A percentile compares a stretch with the other conserved stretches of the same genome.
Conservation (phyloP, 1,140 invertebrate genomes). For the Eupeodes corollae region DNA sequence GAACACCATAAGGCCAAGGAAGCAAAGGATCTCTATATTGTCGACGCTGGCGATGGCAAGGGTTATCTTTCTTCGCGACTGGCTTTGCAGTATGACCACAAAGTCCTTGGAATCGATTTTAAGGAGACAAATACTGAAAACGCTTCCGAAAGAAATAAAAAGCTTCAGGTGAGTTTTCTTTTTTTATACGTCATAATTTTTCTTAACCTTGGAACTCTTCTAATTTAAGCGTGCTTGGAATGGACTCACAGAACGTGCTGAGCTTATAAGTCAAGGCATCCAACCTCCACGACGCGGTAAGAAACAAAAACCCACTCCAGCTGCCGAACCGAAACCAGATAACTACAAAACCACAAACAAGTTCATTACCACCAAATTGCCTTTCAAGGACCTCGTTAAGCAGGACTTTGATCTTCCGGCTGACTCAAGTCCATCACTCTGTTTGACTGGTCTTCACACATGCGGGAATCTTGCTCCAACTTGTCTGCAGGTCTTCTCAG, state of each 20-base stretch:
- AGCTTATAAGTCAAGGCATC: constrained; percentile 21
- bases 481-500: constrained; percentile 59
- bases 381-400: constrained; percentile 41
- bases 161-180: constrained; percentile 43
- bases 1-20: constrained; percentile 6
- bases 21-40: constrained; percentile 40
- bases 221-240: constrained; percentile 37
- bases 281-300: constrained; percentile 19
- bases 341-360: constrained; percentile 40
- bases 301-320: constrained; percentile 5
- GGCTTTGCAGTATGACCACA: constrained; percentile 54
- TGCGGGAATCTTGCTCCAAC: constrained; percentile 75
- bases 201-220: constrained; percentile 1
- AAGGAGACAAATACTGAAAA: constrained; percentile 50
- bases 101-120: constrained; percentile 70
- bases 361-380: constrained; percentile 39
- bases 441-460: constrained; percentile 71
- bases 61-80: constrained; percentile 70
- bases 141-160: constrained; percentile 47
- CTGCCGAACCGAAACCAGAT: constrained; percentile 1
- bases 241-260: constrained; percentile 30
- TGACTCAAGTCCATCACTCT: constrained; percentile 31
- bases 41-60: constrained; percentile 80
- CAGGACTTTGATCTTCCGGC: constrained; percentile 36
- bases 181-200: not conserved